phyloP scores from a whole-genome alignment of 1,140 invertebrate species.

The Macrotrachela quadricornifera region DNA sequence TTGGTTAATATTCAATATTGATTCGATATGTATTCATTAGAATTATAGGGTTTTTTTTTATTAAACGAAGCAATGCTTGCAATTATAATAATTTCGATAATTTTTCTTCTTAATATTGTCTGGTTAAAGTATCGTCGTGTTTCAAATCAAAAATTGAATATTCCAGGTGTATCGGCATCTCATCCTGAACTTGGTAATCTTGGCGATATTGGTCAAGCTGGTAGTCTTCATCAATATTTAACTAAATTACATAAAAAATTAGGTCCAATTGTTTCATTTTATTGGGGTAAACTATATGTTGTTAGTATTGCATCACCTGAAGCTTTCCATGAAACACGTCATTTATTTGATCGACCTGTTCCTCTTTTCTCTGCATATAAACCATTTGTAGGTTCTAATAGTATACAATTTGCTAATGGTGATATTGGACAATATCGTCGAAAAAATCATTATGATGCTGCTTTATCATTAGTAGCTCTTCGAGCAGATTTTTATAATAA shows the following conservation, averaged over 20 bases:
- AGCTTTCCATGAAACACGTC: conserved; percentile 14
- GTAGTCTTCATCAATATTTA: conserved; percentile 3
- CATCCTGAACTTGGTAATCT: conserved; percentile 3
- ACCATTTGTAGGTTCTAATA: conserved; percentile 13
- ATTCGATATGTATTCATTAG: too few relatives aligned
- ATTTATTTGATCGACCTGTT: conserved; percentile 24
- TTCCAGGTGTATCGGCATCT: too few relatives aligned
- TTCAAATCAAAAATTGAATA: too few relatives aligned
- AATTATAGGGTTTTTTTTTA: too few relatives aligned
- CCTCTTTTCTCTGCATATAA: conserved; percentile 13
- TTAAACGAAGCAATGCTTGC: too few relatives aligned
- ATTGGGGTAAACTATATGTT: not conserved
- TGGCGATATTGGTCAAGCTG: not conserved
- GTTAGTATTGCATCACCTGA: conserved; percentile 5
- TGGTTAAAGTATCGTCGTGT: too few relatives aligned
- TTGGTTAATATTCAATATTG: too few relatives aligned
- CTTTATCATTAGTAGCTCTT: conserved; percentile 11
- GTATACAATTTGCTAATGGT: conserved; percentile 18
- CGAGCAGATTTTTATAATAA: not conserved
- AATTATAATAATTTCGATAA: too few relatives aligned
- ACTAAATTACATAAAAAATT: not conserved
- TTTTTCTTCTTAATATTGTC: too few relatives aligned
- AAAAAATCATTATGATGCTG: conserved; percentile 11
- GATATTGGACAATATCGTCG: conserved; percentile 13
- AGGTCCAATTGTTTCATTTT: conserved; percentile 1